Conservation (phyloP, 1,140 invertebrate genomes). For the Diorhabda sublineata region DNA sequence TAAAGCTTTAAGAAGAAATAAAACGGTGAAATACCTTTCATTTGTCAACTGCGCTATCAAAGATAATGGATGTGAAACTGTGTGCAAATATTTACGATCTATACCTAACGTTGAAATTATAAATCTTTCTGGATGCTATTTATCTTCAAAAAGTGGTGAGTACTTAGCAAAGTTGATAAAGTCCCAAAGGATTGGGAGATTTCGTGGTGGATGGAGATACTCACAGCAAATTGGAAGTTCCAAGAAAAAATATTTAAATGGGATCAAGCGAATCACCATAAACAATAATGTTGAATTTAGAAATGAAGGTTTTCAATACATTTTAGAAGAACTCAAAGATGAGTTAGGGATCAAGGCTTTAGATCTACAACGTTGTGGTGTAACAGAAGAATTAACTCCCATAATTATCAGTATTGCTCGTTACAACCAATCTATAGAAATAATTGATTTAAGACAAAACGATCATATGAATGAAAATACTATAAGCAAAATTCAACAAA, state of each 20-base stretch:
- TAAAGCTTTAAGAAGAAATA: constrained; percentile 53
- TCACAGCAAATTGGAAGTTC: constrained; percentile 69
- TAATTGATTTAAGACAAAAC: constrained; percentile 65
- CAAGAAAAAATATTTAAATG: constrained; percentile 67
- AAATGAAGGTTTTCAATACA: constrained; percentile 55
- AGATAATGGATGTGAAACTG: constrained; percentile 57
- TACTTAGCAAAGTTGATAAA: constrained; percentile 55
- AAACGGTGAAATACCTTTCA: constrained; percentile 57
- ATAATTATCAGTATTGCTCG: constrained; percentile 59
- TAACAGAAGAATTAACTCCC: constrained; percentile 57
- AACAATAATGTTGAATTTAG: constrained; percentile 67
- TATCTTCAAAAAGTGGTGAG: constrained; percentile 54
- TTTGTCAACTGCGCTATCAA: constrained; percentile 59
- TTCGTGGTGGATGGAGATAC: constrained; percentile 76
- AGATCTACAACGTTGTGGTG: constrained; percentile 69
- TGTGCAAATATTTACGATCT: constrained; percentile 57
- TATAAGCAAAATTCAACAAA: constrained; percentile 37
- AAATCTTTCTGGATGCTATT: constrained; percentile 58
- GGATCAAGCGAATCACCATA: constrained; percentile 67
- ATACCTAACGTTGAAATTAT: constrained; percentile 57
- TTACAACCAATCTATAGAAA: constrained; percentile 58
- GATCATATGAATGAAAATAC: constrained; percentile 47
- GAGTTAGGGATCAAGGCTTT: constrained; percentile 69
- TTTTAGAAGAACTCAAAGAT: constrained; percentile 58
- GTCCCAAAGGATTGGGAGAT: constrained; percentile 54